These are phyloP conservation scores for Phasia obesa DNA, from an alignment of 2,888 invertebrate species.

Conservation along the genomic window DNA sequence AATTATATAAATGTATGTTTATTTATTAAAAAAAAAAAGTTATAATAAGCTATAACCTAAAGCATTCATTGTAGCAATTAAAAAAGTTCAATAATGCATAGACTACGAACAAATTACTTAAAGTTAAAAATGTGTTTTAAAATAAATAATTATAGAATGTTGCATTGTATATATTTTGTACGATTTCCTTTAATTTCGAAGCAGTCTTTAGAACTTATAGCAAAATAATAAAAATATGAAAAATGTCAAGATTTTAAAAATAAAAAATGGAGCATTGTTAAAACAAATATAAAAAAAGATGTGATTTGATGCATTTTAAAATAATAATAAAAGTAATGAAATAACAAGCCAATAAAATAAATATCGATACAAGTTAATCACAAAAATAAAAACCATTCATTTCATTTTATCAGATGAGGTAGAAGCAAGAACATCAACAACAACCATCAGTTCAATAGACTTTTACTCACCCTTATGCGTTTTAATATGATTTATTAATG, in stretches of 20 bases:
- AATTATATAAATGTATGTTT: slow-evolving; percentile 5
- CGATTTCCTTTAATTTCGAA: not conserved
- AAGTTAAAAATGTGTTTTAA: slow-evolving; percentile 17
- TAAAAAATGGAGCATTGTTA: slow-evolving; percentile 21
- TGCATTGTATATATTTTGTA: not conserved
- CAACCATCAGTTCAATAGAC: slow-evolving; percentile 63
- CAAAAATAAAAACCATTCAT: slow-evolving; percentile 32
- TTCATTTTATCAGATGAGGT: slow-evolving; percentile 46
- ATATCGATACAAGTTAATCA: slow-evolving; percentile 20
- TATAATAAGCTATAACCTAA: slow-evolving; percentile 21
- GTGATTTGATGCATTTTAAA: not conserved
- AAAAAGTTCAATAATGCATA: not conserved
- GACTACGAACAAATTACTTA: slow-evolving; percentile 22
- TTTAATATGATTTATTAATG: slow-evolving; percentile 80
- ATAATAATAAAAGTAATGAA: slow-evolving; percentile 5
- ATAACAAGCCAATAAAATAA: not conserved
- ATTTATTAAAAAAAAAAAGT: slow-evolving; percentile 33
- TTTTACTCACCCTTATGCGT: slow-evolving; percentile 80
- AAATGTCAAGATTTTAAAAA: slow-evolving; percentile 4
- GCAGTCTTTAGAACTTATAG: slow-evolving; percentile 17
- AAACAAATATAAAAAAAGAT: slow-evolving; percentile 2
- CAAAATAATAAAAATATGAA: slow-evolving; percentile 30
- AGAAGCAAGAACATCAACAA: slow-evolving; percentile 59
- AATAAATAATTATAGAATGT: slow-evolving; percentile 16
- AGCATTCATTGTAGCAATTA: slow-evolving; percentile 16